Base-by-base conservation (phyloP, 2,888 invertebrate genomes). In the Biston stratarius region DNA sequence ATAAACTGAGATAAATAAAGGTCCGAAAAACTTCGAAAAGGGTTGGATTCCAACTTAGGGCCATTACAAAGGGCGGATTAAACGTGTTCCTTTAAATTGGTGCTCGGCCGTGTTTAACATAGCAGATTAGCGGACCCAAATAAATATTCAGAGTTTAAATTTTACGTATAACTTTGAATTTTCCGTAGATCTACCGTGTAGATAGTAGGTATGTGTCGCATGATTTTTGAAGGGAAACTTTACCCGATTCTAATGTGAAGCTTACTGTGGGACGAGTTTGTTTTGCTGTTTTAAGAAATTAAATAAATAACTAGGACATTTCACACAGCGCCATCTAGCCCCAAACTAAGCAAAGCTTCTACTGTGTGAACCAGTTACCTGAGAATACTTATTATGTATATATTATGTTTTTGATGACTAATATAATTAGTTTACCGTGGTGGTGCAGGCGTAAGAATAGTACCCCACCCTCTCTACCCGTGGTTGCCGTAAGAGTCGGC, bases 21-120 rank as follows among this genome's bases (percentile, higher is more conserved):
- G 59, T 59, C 24, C 59, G 15, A 38, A 48, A 49, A 59, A 48
- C 48, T 59, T 48, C 48, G 59, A 24, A 67, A 71, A 62, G 67
- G 51, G 64, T 44, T 64, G 49, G 33, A 57, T 63, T 42, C 56
- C 40, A 63, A 56, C n/a, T 57, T 49, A 33, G 55, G 33, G 40
- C 60, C 65, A 65, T 65, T 65, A 65, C 40, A 61, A 61, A 80
- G 81, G 81, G 71, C 70, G 80, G 84, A 82, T 86, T 85, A 85
- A 75, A 77, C 77, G 76, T 80, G 84, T 82, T 82, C 80, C 83
- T 83, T 82, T 76, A 83, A 86, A 85, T 84, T 83, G 83, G 78
- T 77, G 57, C 64, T 73, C 38, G 74, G 74, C 65, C 71, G 63
- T 74, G 73, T 78, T 68, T 68, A 68, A 78, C 81, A 78, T 81